Conservation (phyloP, 1,140 invertebrate species). For the Caerostris extrusa region DNA sequence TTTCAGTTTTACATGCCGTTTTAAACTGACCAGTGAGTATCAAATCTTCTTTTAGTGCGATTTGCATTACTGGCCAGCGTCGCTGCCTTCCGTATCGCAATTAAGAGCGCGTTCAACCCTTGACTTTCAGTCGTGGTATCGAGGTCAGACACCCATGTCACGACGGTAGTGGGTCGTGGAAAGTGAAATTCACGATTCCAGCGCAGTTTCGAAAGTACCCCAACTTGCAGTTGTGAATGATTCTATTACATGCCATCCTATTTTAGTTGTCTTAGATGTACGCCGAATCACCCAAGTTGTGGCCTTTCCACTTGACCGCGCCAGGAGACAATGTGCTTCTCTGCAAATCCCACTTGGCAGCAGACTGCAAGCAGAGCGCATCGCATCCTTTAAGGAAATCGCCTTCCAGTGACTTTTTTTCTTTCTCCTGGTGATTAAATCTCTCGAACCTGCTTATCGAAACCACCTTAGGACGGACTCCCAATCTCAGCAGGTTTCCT, state of each 20-base stretch:
- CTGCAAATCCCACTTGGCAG: not conserved
- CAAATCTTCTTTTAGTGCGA: too few species aligned
- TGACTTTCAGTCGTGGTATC: slow-evolving; percentile 35
- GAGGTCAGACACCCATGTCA: slow-evolving; percentile 24
- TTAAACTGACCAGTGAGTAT: too few species aligned
- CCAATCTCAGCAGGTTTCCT: not conserved
- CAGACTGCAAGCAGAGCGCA: slow-evolving; percentile 11
- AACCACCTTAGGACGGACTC: not conserved
- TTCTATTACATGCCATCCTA: not conserved
- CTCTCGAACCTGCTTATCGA: not conserved
- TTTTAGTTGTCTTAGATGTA: not conserved
- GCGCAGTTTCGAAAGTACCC: slow-evolving; percentile 30
- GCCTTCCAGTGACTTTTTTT: not conserved
- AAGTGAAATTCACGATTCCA: slow-evolving; percentile 32
- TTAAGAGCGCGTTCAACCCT: slow-evolving; percentile 30
- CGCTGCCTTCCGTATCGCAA: not conserved
- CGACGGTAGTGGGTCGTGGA: slow-evolving; percentile 25
- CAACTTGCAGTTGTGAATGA: not conserved
- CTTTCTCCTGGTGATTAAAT: not conserved
- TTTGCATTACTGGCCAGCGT: too few species aligned
- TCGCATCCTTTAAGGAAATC: slow-evolving; percentile 12
- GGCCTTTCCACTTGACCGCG: slow-evolving; percentile 29
- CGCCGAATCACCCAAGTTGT: not conserved
- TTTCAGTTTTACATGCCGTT: too few species aligned
- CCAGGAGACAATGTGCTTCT: not conserved